Percentiles rank a stretch among this genome's conserved stretches.
Evolutionary conservation across 1,140 invertebrate species (phyloP).

Genomic region (Heterodera carotae): DNA sequence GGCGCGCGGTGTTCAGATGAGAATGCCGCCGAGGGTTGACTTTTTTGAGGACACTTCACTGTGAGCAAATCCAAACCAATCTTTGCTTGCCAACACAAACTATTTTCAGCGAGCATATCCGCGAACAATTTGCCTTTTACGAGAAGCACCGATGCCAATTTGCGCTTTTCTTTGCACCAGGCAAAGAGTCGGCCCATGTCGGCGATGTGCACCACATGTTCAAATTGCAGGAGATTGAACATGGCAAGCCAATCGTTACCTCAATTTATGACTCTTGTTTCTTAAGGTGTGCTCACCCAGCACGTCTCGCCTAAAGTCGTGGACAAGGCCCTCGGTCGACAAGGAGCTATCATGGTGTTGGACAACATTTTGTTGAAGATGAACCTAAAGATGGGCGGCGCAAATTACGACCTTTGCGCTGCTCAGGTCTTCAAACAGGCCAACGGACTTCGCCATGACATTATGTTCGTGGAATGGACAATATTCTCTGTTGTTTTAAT

Average conservation of each 20-base stretch:
- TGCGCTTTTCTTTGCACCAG: slow-evolving; percentile 33
- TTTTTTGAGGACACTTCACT: neutral
- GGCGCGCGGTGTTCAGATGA: neutral
- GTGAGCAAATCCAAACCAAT: neutral
- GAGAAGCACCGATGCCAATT: slow-evolving; percentile 7
- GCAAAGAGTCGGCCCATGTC: slow-evolving; percentile 9
- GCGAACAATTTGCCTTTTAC: slow-evolving; percentile 27
- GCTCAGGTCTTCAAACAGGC: slow-evolving; percentile 14
- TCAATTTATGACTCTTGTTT: too few species aligned
- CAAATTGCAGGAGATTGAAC: slow-evolving; percentile 28
- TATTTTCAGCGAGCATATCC: slow-evolving; percentile 4
- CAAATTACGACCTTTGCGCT: slow-evolving; percentile 25
- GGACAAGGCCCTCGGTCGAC: slow-evolving; percentile 17
- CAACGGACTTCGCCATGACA: slow-evolving; percentile 3
- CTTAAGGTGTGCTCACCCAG: slow-evolving; percentile 13
- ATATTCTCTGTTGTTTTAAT: neutral
- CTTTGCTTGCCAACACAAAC: neutral
- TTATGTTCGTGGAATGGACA: slow-evolving; percentile 1
- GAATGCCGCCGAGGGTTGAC: slow-evolving; percentile 16
- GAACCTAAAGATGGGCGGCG: slow-evolving; percentile 42
- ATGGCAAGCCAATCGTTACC: neutral
- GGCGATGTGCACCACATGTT: slow-evolving; percentile 31
- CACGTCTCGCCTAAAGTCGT: slow-evolving; percentile 12
- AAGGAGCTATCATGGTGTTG: slow-evolving; percentile 29
- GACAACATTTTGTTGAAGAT: slow-evolving; percentile 39